These are phyloP conservation scores for Probosciger aterrimus DNA, from an alignment of 2,113 vertebrate genomes.

Conservation along the genomic window DNA sequence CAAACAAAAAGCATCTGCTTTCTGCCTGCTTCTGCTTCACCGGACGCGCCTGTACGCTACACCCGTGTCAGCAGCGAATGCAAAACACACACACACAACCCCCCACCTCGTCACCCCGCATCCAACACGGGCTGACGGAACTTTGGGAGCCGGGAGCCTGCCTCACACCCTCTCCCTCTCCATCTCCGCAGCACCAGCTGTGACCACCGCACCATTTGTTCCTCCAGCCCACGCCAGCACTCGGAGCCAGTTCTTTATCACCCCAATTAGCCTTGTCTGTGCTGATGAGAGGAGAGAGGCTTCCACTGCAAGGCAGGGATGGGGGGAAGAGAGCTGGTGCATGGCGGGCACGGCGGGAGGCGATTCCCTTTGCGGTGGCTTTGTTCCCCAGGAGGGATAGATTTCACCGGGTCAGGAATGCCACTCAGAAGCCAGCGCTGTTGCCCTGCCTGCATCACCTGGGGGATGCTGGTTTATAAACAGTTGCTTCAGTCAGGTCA, in stretches of 20 bases:
- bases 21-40: constrained; percentile 39
- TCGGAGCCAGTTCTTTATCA: constrained; percentile 42
- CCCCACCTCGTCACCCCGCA: not conserved
- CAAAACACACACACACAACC: constrained; percentile 35
- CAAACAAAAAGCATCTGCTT: constrained; percentile 55
- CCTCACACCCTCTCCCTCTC: constrained; percentile 34
- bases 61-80: constrained; percentile 45
- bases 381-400: not conserved
- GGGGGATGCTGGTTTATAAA: not conserved
- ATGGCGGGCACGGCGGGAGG: not conserved
- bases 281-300: constrained; percentile 62
- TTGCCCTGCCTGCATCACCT: not conserved
- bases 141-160: constrained; percentile 6
- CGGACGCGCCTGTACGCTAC: constrained; percentile 13
- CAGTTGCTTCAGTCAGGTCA: not conserved
- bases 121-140: not conserved
- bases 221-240: constrained; percentile 32
- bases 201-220: constrained; percentile 44
- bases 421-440: not conserved
- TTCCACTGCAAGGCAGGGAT: not conserved
- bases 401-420: not conserved
- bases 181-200: constrained; percentile 40
- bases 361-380: not conserved
- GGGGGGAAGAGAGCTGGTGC: not conserved
- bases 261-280: constrained; percentile 59